These are phyloP conservation scores for Haliclona indistincta DNA, from an alignment of 37 sponge, comb jelly and placozoan species.

Conservation along the genomic window DNA sequence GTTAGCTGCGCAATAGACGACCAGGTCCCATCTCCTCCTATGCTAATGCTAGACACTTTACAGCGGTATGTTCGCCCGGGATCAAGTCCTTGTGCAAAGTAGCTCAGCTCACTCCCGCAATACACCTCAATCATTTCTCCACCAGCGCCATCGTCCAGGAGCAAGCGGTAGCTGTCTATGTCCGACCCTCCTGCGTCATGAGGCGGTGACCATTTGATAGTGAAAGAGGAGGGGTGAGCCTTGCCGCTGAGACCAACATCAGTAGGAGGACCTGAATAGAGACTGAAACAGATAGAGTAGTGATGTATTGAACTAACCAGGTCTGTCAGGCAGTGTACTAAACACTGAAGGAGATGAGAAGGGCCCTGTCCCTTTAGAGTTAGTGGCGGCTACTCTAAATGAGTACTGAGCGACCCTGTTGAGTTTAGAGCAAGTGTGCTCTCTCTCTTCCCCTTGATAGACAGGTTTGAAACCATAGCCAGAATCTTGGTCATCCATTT, in stretches of 20 bases:
- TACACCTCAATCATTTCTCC: slow-evolving; percentile 23
- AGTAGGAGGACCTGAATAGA: slow-evolving; percentile 15
- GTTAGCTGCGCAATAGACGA: slow-evolving; percentile 19
- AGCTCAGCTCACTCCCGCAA: slow-evolving; percentile 17
- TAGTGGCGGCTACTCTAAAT: slow-evolving; percentile 50
- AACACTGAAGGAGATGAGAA: slow-evolving; percentile 27
- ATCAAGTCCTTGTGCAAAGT: slow-evolving; percentile 14
- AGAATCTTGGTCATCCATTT: slow-evolving; percentile 58
- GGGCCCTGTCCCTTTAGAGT: slow-evolving; percentile 37
- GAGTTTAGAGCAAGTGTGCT: slow-evolving; percentile 37
- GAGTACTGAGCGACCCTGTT: slow-evolving; percentile 35
- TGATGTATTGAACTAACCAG: no score
- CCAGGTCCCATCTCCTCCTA: slow-evolving; percentile 45
- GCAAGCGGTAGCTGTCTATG: slow-evolving; percentile 4
- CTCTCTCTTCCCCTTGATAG: slow-evolving; percentile 48
- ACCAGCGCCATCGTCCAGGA: slow-evolving; percentile 18
- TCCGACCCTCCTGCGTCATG: slow-evolving; percentile 15
- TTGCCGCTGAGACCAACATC: slow-evolving; percentile 19
- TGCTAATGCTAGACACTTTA: slow-evolving; percentile 41
- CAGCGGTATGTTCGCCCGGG: slow-evolving; percentile 38
- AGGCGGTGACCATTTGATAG: slow-evolving; percentile 39
- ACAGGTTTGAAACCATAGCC: slow-evolving; percentile 74
- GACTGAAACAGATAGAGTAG: neutral
- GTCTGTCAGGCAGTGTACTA: slow-evolving; percentile 32
- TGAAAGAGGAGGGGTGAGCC: slow-evolving; percentile 21